Percentiles rank a stretch among this genome's conserved stretches.
Evolutionary conservation across 2,113 vertebrate species (phyloP).

Genomic region (Spizaetus ornatus): DNA sequence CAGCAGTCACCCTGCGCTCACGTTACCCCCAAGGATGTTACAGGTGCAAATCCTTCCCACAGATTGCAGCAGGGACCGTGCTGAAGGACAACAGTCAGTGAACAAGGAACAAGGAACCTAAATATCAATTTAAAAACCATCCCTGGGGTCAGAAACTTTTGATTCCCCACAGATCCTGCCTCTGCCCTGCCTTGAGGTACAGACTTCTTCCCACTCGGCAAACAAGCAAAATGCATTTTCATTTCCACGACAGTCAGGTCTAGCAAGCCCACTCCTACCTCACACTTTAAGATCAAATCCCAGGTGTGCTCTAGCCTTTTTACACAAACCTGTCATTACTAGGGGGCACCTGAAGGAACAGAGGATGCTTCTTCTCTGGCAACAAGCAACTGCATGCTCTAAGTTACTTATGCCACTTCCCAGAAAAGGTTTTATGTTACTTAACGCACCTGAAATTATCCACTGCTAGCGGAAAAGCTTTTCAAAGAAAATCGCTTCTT

Average conservation of each 20-base stretch:
- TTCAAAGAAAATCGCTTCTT: constrained; percentile 18
- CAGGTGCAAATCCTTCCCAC: not conserved
- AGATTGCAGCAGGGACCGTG: rapidly evolving
- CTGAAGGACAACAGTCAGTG: not conserved
- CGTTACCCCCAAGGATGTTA: not conserved
- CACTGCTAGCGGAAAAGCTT: not conserved
- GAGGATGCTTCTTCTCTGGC: not conserved
- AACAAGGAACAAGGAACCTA: not conserved
- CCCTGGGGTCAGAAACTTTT: not conserved
- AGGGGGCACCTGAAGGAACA: not conserved
- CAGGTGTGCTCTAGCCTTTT: not conserved
- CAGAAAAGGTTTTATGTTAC: not conserved
- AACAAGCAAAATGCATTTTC: not conserved
- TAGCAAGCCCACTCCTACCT: not conserved
- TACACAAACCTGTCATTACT: not conserved
- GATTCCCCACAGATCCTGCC: not conserved
- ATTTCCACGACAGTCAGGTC: not conserved
- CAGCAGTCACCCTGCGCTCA: not conserved
- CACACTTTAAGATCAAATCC: not conserved
- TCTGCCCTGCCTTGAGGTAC: not conserved
- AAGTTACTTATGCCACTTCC: not conserved
- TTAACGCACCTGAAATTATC: constrained; percentile 7
- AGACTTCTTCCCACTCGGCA: not conserved
- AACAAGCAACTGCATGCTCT: not conserved
- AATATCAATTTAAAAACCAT: not conserved